These are phyloP conservation scores for Ladona fulva DNA, from an alignment of 1,140 invertebrate genomes.

Conservation along the genomic window DNA sequence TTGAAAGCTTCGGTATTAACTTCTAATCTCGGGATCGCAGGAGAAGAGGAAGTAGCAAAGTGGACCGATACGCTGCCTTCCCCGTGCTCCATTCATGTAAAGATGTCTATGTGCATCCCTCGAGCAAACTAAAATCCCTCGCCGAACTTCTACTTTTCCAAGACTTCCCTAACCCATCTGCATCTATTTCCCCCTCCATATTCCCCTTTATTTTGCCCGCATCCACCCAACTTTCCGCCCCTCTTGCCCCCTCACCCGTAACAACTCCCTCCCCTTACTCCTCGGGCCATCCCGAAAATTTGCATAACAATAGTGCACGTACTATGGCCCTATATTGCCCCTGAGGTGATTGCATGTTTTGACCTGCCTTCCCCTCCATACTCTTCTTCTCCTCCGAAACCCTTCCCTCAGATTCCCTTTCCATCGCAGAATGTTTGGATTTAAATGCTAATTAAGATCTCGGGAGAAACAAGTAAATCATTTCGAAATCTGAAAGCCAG, in stretches of 20 bases:
- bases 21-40: too few species aligned
- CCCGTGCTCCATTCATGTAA: too few species aligned
- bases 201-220: slow-evolving; percentile 20
- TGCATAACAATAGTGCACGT: slow-evolving; percentile 22
- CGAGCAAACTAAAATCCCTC: too few species aligned
- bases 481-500: not conserved
- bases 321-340: slow-evolving; percentile 5
- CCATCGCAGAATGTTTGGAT: slow-evolving; percentile 16
- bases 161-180: too few species aligned
- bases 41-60: too few species aligned
- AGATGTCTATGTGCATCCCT: too few species aligned
- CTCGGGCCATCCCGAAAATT: slow-evolving; percentile 14
- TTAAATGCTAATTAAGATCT: slow-evolving; percentile 22
- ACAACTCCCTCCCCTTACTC: too few species aligned
- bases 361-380: not conserved
- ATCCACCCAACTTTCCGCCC: not conserved
- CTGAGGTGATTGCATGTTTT: not conserved
- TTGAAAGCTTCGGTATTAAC: too few species aligned
- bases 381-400: not conserved
- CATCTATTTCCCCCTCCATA: too few species aligned
- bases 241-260: not conserved
- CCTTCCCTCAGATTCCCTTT: not conserved
- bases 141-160: too few species aligned
- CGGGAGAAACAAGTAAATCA: not conserved
- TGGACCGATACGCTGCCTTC: too few species aligned